phyloP scores from a whole-genome alignment of 35 echinoderm and acorn worm species.

The Apostichopus japonicus region DNA sequence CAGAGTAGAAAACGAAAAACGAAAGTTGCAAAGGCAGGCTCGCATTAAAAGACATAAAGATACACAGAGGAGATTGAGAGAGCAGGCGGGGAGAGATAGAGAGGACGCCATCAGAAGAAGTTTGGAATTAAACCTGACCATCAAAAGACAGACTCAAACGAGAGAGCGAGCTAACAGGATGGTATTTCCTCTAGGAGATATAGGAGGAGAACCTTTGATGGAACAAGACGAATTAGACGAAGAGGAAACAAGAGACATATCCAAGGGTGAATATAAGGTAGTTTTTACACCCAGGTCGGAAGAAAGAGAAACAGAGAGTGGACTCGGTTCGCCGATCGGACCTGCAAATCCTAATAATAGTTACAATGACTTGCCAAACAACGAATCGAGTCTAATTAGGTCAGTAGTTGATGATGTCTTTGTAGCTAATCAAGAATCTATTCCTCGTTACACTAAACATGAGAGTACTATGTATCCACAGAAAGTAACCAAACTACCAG shows the following conservation, averaged over 20 bases:
- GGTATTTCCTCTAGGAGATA: not conserved
- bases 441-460: not conserved
- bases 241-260: not conserved
- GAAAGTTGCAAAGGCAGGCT: slow-evolving; percentile 26
- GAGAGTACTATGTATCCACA: not conserved
- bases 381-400: too few species aligned
- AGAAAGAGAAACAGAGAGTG: not conserved
- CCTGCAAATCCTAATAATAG: not conserved
- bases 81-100: slow-evolving; percentile 22
- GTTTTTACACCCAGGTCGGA: too few species aligned
- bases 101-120: slow-evolving; percentile 10
- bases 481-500: not conserved
- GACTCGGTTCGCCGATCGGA: not conserved
- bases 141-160: not conserved
- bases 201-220: not conserved
- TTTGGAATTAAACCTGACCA: slow-evolving; percentile 6
- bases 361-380: not conserved
- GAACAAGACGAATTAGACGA: not conserved
- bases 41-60: slow-evolving; percentile 32
- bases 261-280: not conserved
- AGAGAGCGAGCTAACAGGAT: not conserved
- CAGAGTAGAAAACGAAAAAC: slow-evolving; percentile 43
- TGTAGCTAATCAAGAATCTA: not conserved
- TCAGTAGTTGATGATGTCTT: not conserved
- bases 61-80: slow-evolving; percentile 13